Base-by-base conservation (phyloP, 53 echinoderm and acorn worm species). In the Paracentrotus lividus region DNA sequence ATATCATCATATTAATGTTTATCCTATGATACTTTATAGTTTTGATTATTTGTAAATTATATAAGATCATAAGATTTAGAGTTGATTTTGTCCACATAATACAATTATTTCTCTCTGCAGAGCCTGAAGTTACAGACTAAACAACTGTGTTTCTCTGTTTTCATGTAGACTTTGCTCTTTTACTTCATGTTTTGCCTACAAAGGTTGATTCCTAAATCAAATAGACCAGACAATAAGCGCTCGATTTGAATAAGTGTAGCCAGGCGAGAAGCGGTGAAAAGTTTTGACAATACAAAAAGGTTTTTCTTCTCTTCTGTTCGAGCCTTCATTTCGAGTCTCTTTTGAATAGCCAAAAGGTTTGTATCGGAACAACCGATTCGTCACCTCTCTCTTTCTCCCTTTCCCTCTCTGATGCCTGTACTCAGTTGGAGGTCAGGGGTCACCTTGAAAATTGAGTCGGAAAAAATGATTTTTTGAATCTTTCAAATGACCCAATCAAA, bases 91-190 rank as follows among this genome's bases (percentile, higher is more conserved):
- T 7, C 31, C 64, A 64, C 26, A 27, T 7, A 4, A 64, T 9
- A 5, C 1, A 10, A 40, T 21, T 2, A 44, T n/a, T 81, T 42
- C 42, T 53, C 16, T 32, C 3, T 36, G 27, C 12, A 86, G 55
- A 32, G 54, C 34, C 56, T 56, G 56, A 21, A 86, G 3, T 21
- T 55, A 4, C 29, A 56, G 86, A 86, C 86, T 16, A 86, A 9
- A 8, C 23, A 21, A 34, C 32, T 4, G 7, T 7, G 34, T 34
- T 33, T 86, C 34, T 58, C 59, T 89, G 89, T 89, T 89, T 89
- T 89, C 65, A 64, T 40, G 61, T 24, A 89, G 43, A 89, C 61
- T 89, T 89, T 64, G 64, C 89, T 89, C 89, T 89, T 89, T 64
- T 89, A 27, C 64, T 43, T 42, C 61, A 60, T 89, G 61, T 89